Conservation (phyloP, 2,888 invertebrate species). For the Caradrina kadenii region DNA sequence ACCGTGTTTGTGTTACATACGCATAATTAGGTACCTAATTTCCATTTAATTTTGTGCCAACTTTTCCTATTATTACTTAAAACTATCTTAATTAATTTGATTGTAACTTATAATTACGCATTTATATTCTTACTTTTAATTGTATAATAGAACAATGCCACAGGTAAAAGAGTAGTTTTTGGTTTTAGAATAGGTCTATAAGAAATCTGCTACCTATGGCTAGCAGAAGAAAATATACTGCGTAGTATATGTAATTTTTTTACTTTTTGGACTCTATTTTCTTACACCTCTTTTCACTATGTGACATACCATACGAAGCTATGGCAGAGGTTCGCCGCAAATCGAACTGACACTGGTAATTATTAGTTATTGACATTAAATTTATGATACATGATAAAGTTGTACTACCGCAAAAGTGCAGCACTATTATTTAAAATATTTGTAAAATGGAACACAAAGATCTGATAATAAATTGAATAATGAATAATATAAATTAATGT, state of each 20-base stretch:
- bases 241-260: constrained; percentile 11
- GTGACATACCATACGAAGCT: not conserved
- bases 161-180: constrained; percentile 22
- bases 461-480: constrained; percentile 27
- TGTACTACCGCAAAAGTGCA: not conserved
- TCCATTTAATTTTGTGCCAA: constrained; percentile 47
- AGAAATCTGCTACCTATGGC: not conserved
- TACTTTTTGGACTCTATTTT: constrained; percentile 34
- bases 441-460: constrained; percentile 17
- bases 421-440: not conserved
- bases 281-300: not conserved
- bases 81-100: constrained; percentile 45
- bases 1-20: constrained; percentile 49
- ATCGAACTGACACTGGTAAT: constrained; percentile 23
- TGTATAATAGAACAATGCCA: constrained; percentile 15
- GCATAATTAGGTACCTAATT: constrained; percentile 50
- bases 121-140: constrained; percentile 35
- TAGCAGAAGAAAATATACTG: not conserved
- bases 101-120: constrained; percentile 37
- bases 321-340: not conserved
- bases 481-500: not conserved
- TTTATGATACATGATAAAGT: not conserved
- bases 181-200: constrained; percentile 14
- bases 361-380: constrained; percentile 3
- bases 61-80: constrained; percentile 36